Conservation (phyloP, 2,888 invertebrate species). For the Acrobasis suavella region DNA sequence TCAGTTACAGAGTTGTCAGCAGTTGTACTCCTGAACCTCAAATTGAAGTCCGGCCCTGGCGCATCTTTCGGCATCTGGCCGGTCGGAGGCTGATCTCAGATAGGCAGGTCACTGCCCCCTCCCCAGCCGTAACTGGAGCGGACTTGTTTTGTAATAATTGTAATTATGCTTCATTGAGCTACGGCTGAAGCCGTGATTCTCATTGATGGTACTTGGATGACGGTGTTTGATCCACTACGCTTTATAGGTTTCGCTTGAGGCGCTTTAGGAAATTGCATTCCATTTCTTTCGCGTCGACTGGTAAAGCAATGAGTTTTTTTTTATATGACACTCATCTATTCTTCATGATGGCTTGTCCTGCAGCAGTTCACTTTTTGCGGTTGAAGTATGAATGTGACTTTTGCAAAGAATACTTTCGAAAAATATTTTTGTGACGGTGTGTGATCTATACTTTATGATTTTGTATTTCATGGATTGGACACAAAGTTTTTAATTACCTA, state of each 20-base stretch:
- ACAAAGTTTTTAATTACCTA: too few relatives aligned
- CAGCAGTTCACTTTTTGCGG: too few relatives aligned
- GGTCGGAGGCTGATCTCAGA: slow-evolving; percentile 81
- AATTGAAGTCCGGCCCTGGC: slow-evolving; percentile 59
- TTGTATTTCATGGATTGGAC: too few relatives aligned
- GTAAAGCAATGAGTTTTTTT: neutral
- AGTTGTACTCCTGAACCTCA: slow-evolving; percentile 1
- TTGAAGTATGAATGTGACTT: too few relatives aligned
- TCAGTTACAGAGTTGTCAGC: too few relatives aligned
- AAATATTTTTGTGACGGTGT: too few relatives aligned
- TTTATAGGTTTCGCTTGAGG: slow-evolving; percentile 30
- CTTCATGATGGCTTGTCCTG: too few relatives aligned
- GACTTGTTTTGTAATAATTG: slow-evolving; percentile 52
- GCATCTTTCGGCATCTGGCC: slow-evolving; percentile 80
- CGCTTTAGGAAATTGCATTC: slow-evolving; percentile 1
- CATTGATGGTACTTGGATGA: slow-evolving; percentile 33
- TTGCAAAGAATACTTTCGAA: too few relatives aligned
- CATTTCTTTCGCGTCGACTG: neutral
- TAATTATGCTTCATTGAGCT: slow-evolving; percentile 59
- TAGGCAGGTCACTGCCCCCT: slow-evolving; percentile 77
- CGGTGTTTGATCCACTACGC: slow-evolving; percentile 5
- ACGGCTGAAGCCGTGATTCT: slow-evolving; percentile 25
- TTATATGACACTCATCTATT: too few relatives aligned
- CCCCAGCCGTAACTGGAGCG: slow-evolving; percentile 48
- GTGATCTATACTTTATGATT: too few relatives aligned